Evolutionary conservation across 2,113 vertebrate genomes (phyloP).

Genomic region (Ptychochromis oligacanthus): DNA sequence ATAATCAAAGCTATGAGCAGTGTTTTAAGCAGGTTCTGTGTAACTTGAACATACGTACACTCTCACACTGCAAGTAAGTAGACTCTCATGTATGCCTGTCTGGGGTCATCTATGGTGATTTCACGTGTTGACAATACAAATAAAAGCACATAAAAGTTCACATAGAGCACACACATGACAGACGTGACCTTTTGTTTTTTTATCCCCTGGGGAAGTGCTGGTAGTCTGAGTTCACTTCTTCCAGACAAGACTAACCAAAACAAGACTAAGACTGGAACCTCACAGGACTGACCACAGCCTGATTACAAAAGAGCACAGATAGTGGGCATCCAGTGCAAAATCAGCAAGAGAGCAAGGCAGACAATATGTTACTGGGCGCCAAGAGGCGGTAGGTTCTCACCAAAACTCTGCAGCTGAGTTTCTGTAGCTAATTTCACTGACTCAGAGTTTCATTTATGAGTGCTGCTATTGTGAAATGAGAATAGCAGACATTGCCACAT

Average conservation of each 20-base stretch:
- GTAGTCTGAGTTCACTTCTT: not conserved
- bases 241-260: conserved; percentile 6
- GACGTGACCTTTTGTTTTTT: not conserved
- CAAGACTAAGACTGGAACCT: conserved; percentile 15
- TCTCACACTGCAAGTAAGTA: conserved; percentile 9
- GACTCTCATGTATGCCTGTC: not conserved
- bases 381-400: not conserved
- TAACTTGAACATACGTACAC: not conserved
- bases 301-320: conserved; percentile 11
- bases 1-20: not conserved
- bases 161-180: conserved; percentile 16
- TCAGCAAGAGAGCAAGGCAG: not conserved
- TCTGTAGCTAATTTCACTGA: not conserved
- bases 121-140: conserved; percentile 10
- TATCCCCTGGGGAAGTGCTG: not conserved
- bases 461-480: not conserved
- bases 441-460: not conserved
- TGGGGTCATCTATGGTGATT: conserved; percentile 20
- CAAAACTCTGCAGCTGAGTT: not conserved
- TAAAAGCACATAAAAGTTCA: not conserved
- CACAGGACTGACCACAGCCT: conserved; percentile 12
- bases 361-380: not conserved
- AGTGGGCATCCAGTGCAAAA: conserved; percentile 7
- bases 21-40: conserved; percentile 4
- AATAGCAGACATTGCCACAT: not conserved